Conservation (phyloP, 2,888 invertebrate genomes). For the Xestia ashworthii region DNA sequence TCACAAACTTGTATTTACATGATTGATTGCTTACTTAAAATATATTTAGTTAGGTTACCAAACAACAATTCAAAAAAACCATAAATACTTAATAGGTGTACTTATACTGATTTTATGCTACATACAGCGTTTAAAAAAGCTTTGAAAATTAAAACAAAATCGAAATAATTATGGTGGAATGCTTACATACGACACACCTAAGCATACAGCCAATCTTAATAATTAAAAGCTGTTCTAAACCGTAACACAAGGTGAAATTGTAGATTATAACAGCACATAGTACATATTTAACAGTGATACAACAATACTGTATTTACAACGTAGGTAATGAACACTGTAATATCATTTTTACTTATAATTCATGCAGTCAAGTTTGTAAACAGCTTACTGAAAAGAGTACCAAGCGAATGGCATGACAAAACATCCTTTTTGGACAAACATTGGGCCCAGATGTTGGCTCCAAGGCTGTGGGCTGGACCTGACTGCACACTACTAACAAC, state of each 20-base stretch:
- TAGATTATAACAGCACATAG: slow-evolving; percentile 60
- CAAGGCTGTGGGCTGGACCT: slow-evolving; percentile 57
- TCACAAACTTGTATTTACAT: slow-evolving; percentile 90
- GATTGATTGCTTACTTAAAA: slow-evolving; percentile 87
- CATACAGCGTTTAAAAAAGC: slow-evolving; percentile 75
- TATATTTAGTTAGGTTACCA: slow-evolving; percentile 79
- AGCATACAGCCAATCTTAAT: slow-evolving; percentile 69
- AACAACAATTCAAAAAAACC: slow-evolving; percentile 84
- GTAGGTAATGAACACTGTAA: slow-evolving; percentile 82
- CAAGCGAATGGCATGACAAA: slow-evolving; percentile 16
- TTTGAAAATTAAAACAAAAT: slow-evolving; percentile 72
- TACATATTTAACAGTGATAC: slow-evolving; percentile 73
- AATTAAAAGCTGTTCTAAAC: slow-evolving; percentile 42
- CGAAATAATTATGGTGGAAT: slow-evolving; percentile 80
- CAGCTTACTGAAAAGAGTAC: slow-evolving; percentile 28
- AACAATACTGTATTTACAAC: slow-evolving; percentile 86
- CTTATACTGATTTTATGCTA: slow-evolving; percentile 81
- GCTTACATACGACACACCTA: slow-evolving; percentile 82
- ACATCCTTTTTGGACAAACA: slow-evolving; percentile 9
- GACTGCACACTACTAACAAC: slow-evolving; percentile 79
- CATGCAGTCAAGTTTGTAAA: slow-evolving; percentile 77
- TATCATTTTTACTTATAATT: slow-evolving; percentile 76
- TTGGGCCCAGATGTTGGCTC: slow-evolving; percentile 33
- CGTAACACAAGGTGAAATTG: slow-evolving; percentile 36
- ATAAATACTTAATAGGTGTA: slow-evolving; percentile 84